phyloP scores from a whole-genome alignment of 2,797 vertebrate species.

The Sebastes vulpes region DNA sequence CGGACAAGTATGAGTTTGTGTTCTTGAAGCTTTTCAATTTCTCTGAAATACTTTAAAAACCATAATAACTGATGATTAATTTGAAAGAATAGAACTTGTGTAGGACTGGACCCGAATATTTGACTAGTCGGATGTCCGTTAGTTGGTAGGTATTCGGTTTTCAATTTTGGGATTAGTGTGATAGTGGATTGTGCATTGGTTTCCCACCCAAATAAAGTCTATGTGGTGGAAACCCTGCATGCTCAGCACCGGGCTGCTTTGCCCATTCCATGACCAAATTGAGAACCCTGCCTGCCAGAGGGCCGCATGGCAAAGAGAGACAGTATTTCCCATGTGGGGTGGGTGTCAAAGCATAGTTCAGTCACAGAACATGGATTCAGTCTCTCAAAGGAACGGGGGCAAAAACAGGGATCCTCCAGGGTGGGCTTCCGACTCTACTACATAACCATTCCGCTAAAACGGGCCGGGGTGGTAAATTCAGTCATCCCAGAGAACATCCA shows the following conservation, averaged over 20 bases:
- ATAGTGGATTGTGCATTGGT: too few relatives aligned
- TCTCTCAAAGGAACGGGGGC: background rate
- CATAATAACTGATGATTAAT: background rate
- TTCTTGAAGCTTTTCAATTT: background rate
- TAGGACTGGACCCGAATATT: background rate
- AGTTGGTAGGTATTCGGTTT: background rate
- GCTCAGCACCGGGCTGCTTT: slow-evolving; percentile 4
- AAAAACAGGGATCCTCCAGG: background rate
- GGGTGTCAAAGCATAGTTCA: background rate
- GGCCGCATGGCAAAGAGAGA: background rate
- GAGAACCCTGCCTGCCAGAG: background rate
- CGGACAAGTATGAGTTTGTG: background rate
- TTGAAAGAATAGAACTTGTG: background rate
- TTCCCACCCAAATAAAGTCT: background rate
- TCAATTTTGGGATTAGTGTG: background rate
- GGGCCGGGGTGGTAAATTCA: background rate
- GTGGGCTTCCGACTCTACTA: background rate
- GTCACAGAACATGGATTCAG: background rate
- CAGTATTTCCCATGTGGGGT: background rate
- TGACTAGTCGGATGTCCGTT: background rate
- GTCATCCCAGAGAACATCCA: background rate
- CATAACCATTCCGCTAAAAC: background rate
- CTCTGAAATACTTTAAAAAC: background rate
- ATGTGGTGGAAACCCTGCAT: background rate
- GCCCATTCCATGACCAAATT: slow-evolving; percentile 9